Evolutionary conservation across 2,888 invertebrate genomes (phyloP), one percentile per base, ranked within the genome.

Genomic region (Hyposoter dolosus): DNA sequence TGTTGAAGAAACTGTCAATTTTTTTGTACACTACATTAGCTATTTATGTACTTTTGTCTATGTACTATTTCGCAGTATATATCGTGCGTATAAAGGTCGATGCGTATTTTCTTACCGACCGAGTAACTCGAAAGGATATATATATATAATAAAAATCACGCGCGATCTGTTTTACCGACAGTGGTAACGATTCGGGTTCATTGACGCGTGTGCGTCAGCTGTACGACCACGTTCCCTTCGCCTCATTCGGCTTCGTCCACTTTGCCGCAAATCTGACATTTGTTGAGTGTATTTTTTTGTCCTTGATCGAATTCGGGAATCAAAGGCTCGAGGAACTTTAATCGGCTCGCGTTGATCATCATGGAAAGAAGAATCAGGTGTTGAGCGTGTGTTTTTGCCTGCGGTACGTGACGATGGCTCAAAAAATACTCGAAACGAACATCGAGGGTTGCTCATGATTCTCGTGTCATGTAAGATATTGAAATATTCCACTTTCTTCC

Each of bases 191-290:
- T 32, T 74, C 56, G 75, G 74, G 79, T 82, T 83, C 82, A 83
- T 83, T 83, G 85, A 80, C 85, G 74, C 43, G 56, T 50, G 83
- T 83, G 80, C 76, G 85, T 85, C 83, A 85, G 85, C 83, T 85
- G 85, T 53, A 53, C 23, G 19, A 23, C 43, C 56, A 74, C 56
- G 74, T 74, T 56, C 56, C 56, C 74, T 56, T 60, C 56, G 19
- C 23, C 40, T 23, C 23, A 45, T 79, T 79, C 60, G 79, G 79
- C 65, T 69, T 66, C 74, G 79, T 82, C 79, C 79, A 82, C 71
- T 77, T 82, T 72, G 79, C 77, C 35, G 69, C 43, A 45, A 50
- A 40, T 56, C n/a, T 72, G 53, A 72, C 72, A 35, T 72, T 72
- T 72, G 32, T 50, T 6, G 32, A 17, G 12, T 10, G n/a, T 53